phyloP scores from a whole-genome alignment of 2,797 vertebrate genomes.

The Micromesistius poutassou region DNA sequence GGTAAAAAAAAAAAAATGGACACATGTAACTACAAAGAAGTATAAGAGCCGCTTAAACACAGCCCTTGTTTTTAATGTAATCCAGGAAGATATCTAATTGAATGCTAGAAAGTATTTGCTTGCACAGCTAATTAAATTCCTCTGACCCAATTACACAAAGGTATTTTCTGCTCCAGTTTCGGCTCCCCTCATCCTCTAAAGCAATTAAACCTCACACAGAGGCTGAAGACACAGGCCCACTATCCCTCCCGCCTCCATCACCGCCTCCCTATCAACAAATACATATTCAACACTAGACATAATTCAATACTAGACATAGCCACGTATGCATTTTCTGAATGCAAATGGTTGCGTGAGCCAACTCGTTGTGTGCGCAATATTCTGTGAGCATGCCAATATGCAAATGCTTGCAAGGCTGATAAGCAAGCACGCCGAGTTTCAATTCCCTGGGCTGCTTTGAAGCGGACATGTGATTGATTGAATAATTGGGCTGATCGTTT shows the following conservation, averaged over 20 bases:
- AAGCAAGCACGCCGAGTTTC: too few relatives aligned
- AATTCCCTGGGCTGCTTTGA: too few relatives aligned
- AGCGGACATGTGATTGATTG: too few relatives aligned
- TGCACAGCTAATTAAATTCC: neutral
- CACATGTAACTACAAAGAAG: neutral
- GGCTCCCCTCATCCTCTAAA: neutral
- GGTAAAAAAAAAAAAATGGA: neutral
- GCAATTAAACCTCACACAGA: neutral
- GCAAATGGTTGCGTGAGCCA: too few relatives aligned
- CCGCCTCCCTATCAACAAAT: too few relatives aligned
- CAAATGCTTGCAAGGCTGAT: too few relatives aligned
- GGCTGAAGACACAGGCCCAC: neutral
- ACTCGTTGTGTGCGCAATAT: too few relatives aligned
- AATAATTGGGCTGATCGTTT: too few relatives aligned
- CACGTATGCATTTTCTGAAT: too few relatives aligned
- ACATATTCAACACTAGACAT: too few relatives aligned
- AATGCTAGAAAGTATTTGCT: neutral
- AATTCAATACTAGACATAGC: too few relatives aligned
- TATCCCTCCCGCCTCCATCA: neutral
- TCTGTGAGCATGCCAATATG: too few relatives aligned
- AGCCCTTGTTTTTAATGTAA: neutral
- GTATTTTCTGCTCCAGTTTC: neutral
- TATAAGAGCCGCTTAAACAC: neutral
- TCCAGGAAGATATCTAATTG: neutral
- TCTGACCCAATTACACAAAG: slow-evolving; percentile 2